Base-by-base conservation (phyloP, 2,888 invertebrate genomes). In the Dilophus febrilis region DNA sequence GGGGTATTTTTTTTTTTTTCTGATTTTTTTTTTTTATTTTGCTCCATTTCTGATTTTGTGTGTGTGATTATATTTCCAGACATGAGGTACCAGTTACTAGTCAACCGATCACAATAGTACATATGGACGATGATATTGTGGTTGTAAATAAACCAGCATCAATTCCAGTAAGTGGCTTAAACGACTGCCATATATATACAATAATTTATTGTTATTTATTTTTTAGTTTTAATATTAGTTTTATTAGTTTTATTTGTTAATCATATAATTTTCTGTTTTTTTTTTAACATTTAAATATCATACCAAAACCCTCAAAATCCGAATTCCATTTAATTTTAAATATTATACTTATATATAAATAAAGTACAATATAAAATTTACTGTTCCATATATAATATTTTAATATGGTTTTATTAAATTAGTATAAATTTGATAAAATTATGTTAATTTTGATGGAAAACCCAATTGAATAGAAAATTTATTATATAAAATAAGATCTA, bases 91-190 rank as follows among this genome's bases (percentile, higher is more conserved):
- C 95, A 64, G 94, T 97, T 68, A 83, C 90, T 68, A 86, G 86
- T 69, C 82, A 86, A 74, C 82, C 85, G 69, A 87, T 97, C 74
- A 82, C 86, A 72, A 85, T 98, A 70, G 82, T 98, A 64, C 85
- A 87, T 72, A 87, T 94, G 77, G 91, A 88, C 72, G 90, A 94
- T 69, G 92, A 98, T 73, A 77, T 97, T 72, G 82, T 98, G 71
- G 97, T 98, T 70, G 88, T 97, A 70, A 91, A 97, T 80, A 97
- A 97, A 79, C 95, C 97, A 65, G 87, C 92, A 70, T 95, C 95
- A 69, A 91, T 97, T 73, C 97, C 95, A 68, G 91, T 94, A 86
- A 88, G 87, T 87, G 81, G 81, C 81, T 74, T 74, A 68, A 75
- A 76, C 72, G 77, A 78, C 77, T 66, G 77, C 77, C 77, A 77